phyloP scores from a whole-genome alignment of 2,113 vertebrate genomes.

The Lepus timidus region DNA sequence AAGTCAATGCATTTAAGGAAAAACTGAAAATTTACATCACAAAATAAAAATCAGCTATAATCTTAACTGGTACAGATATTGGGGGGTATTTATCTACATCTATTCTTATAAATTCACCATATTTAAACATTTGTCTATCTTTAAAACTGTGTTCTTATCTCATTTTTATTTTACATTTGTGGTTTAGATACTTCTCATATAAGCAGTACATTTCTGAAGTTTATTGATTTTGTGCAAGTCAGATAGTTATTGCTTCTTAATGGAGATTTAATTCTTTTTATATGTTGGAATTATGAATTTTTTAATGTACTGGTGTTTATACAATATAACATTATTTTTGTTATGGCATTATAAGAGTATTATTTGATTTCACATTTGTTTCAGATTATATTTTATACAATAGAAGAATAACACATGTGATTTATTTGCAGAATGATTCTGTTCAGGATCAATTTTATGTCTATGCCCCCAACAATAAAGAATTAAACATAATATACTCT shows the following conservation, averaged over 20 bases:
- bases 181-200: background rate
- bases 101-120: background rate
- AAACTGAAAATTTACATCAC: background rate
- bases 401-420: background rate
- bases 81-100: background rate
- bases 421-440: background rate
- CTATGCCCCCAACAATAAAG: background rate
- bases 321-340: slow-evolving; percentile 23
- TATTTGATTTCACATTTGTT: background rate
- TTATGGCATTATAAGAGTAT: background rate
- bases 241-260: background rate
- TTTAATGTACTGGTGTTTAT: background rate
- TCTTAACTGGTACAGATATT: background rate
- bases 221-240: background rate
- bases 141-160: background rate
- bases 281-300: background rate
- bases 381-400: background rate
- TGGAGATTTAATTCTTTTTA: background rate
- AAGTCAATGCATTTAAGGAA: background rate
- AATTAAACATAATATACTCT: background rate
- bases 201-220: background rate
- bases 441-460: background rate
- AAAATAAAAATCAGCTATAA: background rate
- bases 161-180: background rate
- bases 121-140: background rate